A percentile compares a stretch with the other conserved stretches of the same genome.
Evolutionary conservation across 2,797 vertebrate species (phyloP).

Genomic region (Protosalanx chinensis): DNA sequence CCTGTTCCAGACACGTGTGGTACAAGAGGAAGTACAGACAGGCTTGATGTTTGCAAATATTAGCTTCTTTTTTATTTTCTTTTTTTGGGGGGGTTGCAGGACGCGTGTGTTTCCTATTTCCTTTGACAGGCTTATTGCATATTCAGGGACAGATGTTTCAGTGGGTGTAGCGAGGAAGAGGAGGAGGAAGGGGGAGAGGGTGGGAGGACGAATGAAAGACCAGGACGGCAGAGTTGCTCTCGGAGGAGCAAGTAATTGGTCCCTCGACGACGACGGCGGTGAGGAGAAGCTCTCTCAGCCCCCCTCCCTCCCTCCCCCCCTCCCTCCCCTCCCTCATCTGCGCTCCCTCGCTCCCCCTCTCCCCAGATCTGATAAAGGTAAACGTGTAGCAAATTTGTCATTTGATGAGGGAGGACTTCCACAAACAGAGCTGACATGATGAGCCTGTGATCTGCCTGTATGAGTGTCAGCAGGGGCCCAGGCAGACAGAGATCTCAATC

Average conservation of each 20-base stretch:
- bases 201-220: conserved; percentile 64
- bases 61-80: conserved; percentile 51
- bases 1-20: conserved; percentile 41
- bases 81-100: conserved; percentile 40
- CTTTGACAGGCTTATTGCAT: conserved; percentile 73
- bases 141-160: conserved; percentile 81
- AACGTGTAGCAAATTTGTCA: conserved; percentile 81
- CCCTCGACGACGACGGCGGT: conserved; percentile 73
- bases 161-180: conserved; percentile 48
- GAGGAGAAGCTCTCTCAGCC: conserved; percentile 55
- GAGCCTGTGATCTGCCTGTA: conserved; percentile 81
- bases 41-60: conserved; percentile 79
- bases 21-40: conserved; percentile 60
- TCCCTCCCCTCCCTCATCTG: conserved; percentile 18
- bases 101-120: conserved; percentile 57
- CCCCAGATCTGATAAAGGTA: conserved; percentile 83
- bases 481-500: conserved; percentile 75
- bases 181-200: conserved; percentile 31
- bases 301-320: conserved; percentile 20
- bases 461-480: conserved; percentile 73
- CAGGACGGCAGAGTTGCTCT: conserved; percentile 69
- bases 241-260: conserved; percentile 82
- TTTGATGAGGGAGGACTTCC: conserved; percentile 81
- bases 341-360: conserved; percentile 50
- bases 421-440: conserved; percentile 81